phyloP scores from a whole-genome alignment of 1,140 invertebrate genomes.

The Limonius californicus region DNA sequence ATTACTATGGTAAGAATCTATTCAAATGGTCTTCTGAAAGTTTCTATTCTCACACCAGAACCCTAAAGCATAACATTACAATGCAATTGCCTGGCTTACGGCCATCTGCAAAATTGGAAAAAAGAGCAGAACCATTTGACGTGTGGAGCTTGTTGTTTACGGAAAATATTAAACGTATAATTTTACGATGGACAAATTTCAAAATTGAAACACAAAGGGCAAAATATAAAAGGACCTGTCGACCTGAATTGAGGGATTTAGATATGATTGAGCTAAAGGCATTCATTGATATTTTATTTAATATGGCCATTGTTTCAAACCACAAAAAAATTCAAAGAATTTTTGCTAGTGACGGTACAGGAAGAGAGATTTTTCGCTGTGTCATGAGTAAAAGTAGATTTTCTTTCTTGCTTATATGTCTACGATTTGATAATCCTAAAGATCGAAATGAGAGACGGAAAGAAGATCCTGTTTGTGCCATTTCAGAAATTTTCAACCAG shows the following conservation, averaged over 20 bases:
- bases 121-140: background rate
- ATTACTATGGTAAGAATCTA: no score
- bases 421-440: slow-evolving; percentile 4
- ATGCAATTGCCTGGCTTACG: no score
- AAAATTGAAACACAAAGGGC: background rate
- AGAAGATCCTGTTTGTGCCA: background rate
- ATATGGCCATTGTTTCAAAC: background rate
- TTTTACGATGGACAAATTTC: background rate
- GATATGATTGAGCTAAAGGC: background rate
- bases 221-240: no score
- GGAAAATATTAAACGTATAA: no score
- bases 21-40: background rate
- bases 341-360: background rate
- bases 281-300: no score
- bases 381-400: background rate
- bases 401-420: background rate
- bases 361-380: background rate
- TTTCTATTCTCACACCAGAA: no score
- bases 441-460: no score
- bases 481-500: no score
- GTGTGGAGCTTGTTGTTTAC: no score
- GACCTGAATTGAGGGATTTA: no score
- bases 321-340: background rate
- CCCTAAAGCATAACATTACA: no score
- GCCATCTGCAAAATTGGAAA: background rate